Conservation (phyloP, 2,113 vertebrate species). For the Melanerpes aurifrons region DNA sequence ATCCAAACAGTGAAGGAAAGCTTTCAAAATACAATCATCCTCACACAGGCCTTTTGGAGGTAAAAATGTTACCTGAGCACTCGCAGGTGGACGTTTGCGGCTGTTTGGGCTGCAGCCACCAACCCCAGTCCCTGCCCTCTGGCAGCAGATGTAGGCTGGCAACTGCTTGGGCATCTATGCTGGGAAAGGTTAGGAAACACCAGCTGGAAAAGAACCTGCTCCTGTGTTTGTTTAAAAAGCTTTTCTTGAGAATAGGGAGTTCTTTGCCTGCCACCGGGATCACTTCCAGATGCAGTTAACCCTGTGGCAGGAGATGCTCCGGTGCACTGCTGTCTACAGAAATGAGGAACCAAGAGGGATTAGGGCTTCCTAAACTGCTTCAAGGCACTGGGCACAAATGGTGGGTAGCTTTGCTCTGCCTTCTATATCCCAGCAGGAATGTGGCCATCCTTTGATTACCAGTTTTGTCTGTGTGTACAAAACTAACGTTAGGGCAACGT, state of each 20-base stretch:
- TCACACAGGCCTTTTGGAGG: background rate
- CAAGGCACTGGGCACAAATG: background rate
- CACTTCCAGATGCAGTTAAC: background rate
- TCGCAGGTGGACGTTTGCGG: fast-evolving
- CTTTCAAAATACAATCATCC: background rate
- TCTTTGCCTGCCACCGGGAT: fast-evolving
- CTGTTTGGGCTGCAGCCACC: fast-evolving
- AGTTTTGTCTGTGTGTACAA: background rate
- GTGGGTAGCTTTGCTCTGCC: background rate
- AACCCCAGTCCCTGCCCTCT: fast-evolving
- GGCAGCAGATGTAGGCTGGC: fast-evolving
- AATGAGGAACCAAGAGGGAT: fast-evolving
- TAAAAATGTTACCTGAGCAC: background rate
- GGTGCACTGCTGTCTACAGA: fast-evolving
- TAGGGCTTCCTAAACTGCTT: background rate
- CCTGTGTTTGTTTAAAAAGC: background rate
- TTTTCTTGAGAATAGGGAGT: background rate
- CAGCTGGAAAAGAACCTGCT: background rate
- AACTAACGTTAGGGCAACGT: background rate
- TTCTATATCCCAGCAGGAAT: background rate
- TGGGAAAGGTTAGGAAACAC: background rate
- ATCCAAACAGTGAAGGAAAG: background rate
- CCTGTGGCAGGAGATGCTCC: background rate
- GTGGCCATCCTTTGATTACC: background rate
- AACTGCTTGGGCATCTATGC: fast-evolving